Evolutionary conservation across 2,797 vertebrate genomes (phyloP).

Genomic region (Brachymystax lenok): DNA sequence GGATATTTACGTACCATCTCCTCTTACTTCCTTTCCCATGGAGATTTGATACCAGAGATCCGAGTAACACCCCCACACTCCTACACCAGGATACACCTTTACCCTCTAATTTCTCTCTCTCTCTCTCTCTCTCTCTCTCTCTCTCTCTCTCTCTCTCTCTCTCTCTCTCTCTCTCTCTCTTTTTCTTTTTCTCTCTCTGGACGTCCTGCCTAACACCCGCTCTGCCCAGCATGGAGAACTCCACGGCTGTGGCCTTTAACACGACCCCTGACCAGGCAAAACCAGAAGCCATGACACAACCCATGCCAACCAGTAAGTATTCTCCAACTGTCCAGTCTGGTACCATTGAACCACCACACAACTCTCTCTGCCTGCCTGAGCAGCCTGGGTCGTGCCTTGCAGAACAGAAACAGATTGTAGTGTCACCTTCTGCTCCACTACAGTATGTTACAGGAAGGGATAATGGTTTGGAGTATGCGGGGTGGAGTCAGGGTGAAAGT

Average conservation of each 20-base stretch:
- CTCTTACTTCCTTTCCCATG: slow-evolving; percentile 11
- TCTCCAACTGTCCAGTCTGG: not conserved
- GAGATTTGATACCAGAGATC: slow-evolving; percentile 14
- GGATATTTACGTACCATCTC: slow-evolving; percentile 1
- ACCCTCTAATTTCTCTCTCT: not conserved
- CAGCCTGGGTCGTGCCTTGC: not conserved
- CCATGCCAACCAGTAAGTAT: slow-evolving; percentile 29
- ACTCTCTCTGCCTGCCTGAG: not conserved
- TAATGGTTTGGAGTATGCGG: not conserved
- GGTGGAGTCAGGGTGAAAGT: not conserved
- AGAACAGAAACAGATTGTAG: not conserved
- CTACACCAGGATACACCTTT: slow-evolving; percentile 9
- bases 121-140: not conserved
- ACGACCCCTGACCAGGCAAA: not conserved
- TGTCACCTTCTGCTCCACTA: not conserved
- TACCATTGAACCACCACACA: not conserved
- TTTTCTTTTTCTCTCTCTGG: slow-evolving; percentile 16
- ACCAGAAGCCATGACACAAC: slow-evolving; percentile 15
- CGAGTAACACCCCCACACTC: not conserved
- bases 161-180: slow-evolving; percentile 4
- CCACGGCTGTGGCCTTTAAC: slow-evolving; percentile 4
- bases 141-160: slow-evolving; percentile 3
- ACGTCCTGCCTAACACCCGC: not conserved
- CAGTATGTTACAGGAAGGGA: slow-evolving; percentile 3
- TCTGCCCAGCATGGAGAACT: slow-evolving; percentile 24